Conservation (phyloP, 2,113 vertebrate species). For the Baryphthengus martii region DNA sequence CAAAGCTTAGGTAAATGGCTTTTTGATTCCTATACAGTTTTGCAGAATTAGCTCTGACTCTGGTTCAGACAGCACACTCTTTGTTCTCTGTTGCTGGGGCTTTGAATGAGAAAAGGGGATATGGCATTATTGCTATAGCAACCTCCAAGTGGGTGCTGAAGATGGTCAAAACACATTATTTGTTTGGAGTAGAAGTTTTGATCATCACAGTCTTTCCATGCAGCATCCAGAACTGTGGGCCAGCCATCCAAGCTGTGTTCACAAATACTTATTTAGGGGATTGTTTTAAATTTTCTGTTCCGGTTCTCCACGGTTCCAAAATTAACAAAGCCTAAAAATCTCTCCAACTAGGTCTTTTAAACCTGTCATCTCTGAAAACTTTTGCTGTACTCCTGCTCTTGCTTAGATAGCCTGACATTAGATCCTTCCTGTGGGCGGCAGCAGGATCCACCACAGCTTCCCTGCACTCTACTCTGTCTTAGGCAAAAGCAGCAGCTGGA, state of each 20-base stretch:
- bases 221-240: not conserved
- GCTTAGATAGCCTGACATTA: not conserved
- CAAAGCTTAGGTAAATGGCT: not conserved
- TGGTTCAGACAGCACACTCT: not conserved
- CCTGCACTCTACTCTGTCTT: not conserved
- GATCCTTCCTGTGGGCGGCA: not conserved
- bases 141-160: not conserved
- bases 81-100: not conserved
- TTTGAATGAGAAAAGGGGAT: not conserved
- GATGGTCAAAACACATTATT: not conserved
- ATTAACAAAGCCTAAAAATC: not conserved
- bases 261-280: not conserved
- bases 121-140: not conserved
- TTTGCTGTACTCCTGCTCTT: not conserved
- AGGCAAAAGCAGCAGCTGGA: not conserved
- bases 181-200: not conserved
- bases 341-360: not conserved
- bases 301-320: not conserved
- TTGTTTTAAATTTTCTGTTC: not conserved
- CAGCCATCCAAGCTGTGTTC: not conserved
- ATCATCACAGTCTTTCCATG: not conserved
- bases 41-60: not conserved
- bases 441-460: not conserved
- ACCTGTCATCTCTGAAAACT: not conserved
- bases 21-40: not conserved